These are phyloP conservation scores for Drosophila anomelani DNA, from an alignment of 2,888 invertebrate species.

Conservation along the genomic window DNA sequence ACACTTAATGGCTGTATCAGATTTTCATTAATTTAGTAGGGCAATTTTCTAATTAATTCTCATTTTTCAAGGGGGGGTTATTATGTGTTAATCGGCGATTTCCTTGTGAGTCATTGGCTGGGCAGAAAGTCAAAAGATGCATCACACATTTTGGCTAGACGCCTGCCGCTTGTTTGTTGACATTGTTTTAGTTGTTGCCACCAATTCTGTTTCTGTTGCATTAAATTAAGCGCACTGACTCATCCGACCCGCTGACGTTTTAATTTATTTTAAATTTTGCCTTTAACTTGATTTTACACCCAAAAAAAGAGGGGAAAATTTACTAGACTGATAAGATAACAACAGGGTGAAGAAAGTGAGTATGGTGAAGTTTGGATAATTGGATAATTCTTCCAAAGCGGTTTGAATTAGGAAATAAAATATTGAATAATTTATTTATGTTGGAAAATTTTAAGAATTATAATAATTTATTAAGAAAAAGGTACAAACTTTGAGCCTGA, in stretches of 20 bases:
- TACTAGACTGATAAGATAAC: background rate
- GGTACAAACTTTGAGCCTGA: too few relatives aligned
- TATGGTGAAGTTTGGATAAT: too few relatives aligned
- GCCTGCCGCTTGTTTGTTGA: constrained; percentile 77
- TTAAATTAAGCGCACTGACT: constrained; percentile 32
- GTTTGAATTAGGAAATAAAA: too few relatives aligned
- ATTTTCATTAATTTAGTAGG: background rate
- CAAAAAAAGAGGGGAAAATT: background rate
- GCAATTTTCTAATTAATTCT: background rate
- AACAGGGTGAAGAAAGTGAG: background rate
- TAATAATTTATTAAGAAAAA: too few relatives aligned
- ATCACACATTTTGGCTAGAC: constrained; percentile 75
- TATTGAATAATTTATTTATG: too few relatives aligned
- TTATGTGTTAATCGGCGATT: constrained; percentile 28
- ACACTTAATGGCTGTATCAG: background rate
- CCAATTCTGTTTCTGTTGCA: constrained; percentile 25
- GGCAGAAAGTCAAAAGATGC: constrained; percentile 71
- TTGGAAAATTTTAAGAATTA: too few relatives aligned
- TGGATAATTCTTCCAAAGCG: too few relatives aligned
- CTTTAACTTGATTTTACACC: background rate
- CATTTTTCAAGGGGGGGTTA: constrained; percentile 5
- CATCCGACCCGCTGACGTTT: constrained; percentile 45
- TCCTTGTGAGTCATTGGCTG: constrained; percentile 57
- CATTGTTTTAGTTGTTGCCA: constrained; percentile 60
- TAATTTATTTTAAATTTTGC: constrained; percentile 21